These are phyloP conservation scores for Montipora efflorescens DNA, from an alignment of 64 coral and sea anemone species.

Conservation along the genomic window DNA sequence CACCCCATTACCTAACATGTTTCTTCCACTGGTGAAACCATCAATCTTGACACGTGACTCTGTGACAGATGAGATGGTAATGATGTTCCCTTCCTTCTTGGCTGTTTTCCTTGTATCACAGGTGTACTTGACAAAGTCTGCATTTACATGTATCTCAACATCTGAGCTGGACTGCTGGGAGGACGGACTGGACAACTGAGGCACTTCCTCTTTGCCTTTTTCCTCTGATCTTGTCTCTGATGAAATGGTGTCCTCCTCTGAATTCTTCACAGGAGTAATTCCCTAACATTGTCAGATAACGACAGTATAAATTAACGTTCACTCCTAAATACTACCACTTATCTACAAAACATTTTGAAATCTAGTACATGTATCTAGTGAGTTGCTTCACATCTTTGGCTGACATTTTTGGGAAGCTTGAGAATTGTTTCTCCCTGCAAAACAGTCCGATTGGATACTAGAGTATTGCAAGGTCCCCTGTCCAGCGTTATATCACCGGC, in stretches of 20 bases:
- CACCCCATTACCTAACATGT: conserved; percentile 72
- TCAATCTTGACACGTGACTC: conserved; percentile 79
- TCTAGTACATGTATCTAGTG: no score
- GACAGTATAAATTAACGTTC: no score
- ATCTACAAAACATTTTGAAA: no score
- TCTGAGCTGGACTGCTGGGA: background rate
- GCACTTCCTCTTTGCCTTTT: background rate
- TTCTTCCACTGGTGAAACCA: conserved; percentile 79
- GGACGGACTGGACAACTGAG: conserved; percentile 11
- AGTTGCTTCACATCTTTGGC: no score
- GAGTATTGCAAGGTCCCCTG: no score
- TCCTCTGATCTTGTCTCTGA: conserved; percentile 24
- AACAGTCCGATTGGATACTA: no score
- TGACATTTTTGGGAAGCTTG: no score
- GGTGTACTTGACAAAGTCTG: conserved; percentile 81
- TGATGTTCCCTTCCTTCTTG: conserved; percentile 77
- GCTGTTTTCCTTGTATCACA: conserved; percentile 90
- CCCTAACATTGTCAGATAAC: background rate
- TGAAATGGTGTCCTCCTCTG: background rate
- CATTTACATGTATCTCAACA: conserved; percentile 25
- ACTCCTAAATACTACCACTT: no score
- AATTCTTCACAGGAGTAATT: conserved; percentile 12
- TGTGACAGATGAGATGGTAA: conserved; percentile 90
- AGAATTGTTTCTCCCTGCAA: no score
- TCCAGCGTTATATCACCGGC: no score